phyloP scores from a whole-genome alignment of 2,113 vertebrate genomes.

The human region GRCh38 chr3:61952001-61952500 shows the following conservation, averaged over 20 bases:
- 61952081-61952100: too few species aligned
- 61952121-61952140: too few species aligned
- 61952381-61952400: background rate
- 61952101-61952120: too few species aligned
- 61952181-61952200: too few species aligned
- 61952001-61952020: too few species aligned
- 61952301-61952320: background rate
- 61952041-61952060: too few species aligned
- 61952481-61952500: background rate
- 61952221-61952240: fast-evolving
- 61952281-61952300: background rate
- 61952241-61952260: background rate
- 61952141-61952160: background rate
- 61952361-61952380: background rate
- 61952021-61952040: too few species aligned
- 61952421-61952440: background rate
- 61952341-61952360: conserved; percentile 8
- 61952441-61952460: background rate
- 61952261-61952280: background rate
- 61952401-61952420: background rate
- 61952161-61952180: background rate
- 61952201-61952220: fast-evolving
- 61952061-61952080: too few species aligned
- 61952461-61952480: background rate
- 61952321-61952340: background rate